A percentile compares a stretch with the other conserved stretches of the same genome.
Evolutionary conservation across 1,140 invertebrate genomes (phyloP).

Genomic region (Diplogasteroides magnus): DNA sequence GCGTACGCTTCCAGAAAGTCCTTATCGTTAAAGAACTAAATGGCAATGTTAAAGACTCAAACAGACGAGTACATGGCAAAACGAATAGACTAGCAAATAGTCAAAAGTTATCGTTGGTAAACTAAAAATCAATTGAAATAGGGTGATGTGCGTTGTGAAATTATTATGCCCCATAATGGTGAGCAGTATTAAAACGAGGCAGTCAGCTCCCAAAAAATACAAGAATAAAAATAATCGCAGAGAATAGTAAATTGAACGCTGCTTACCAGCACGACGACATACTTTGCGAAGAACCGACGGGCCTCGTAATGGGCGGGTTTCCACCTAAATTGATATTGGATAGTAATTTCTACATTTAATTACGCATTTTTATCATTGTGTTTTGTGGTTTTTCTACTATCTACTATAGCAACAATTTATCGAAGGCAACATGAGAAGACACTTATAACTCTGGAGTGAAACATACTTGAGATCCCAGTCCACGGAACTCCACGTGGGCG

Average conservation of each 20-base stretch:
- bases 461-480: slow-evolving; percentile 55
- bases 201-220: slow-evolving; percentile 6
- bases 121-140: neutral
- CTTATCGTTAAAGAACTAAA: slow-evolving; percentile 4
- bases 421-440: neutral
- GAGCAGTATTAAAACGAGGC: neutral
- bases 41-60: neutral
- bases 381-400: neutral
- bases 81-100: neutral
- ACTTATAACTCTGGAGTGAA: neutral
- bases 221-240: slow-evolving; percentile 6
- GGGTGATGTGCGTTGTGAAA: neutral
- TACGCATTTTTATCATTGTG: too few relatives aligned
- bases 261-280: slow-evolving; percentile 43
- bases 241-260: slow-evolving; percentile 12
- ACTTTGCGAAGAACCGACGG: slow-evolving; percentile 39
- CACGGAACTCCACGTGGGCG: slow-evolving; percentile 88
- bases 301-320: slow-evolving; percentile 51
- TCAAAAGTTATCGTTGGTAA: neutral
- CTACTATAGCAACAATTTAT: neutral
- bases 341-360: neutral
- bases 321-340: slow-evolving; percentile 35
- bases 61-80: too few relatives aligned
- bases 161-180: neutral
- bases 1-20: neutral